phyloP scores from a whole-genome alignment of 2,797 vertebrate genomes.

The Sandelia bainsii region DNA sequence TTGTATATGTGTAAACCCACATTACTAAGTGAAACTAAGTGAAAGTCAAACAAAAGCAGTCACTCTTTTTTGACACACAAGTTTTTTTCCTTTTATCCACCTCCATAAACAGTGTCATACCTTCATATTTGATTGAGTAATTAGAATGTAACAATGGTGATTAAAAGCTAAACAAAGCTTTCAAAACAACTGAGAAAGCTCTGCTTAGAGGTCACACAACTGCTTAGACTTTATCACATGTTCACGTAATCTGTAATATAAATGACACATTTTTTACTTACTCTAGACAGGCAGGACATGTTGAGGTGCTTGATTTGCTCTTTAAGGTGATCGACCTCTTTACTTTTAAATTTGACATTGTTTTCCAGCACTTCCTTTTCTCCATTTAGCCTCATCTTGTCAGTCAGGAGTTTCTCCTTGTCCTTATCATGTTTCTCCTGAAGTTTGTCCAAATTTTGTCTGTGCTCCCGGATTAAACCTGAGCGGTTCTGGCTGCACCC shows the following conservation, averaged over 20 bases:
- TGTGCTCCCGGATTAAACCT: constrained; percentile 51
- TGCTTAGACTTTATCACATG: neutral
- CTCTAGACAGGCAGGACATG: constrained; percentile 59
- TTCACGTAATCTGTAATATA: neutral
- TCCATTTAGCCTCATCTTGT: constrained; percentile 68
- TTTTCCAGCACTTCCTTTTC: constrained; percentile 57
- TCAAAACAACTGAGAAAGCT: too few species aligned
- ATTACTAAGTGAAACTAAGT: neutral
- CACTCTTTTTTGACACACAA: neutral
- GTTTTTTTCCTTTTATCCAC: neutral
- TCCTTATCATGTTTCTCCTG: constrained; percentile 71
- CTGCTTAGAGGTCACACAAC: too few species aligned
- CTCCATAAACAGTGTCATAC: neutral
- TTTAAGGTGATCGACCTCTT: constrained; percentile 61
- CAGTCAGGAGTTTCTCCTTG: constrained; percentile 72
- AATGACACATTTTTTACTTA: constrained; percentile 31
- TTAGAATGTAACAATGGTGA: neutral
- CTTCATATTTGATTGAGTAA: neutral
- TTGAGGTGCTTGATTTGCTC: constrained; percentile 68
- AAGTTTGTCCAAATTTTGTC: constrained; percentile 24
- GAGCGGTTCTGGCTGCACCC: constrained; percentile 78
- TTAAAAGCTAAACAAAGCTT: too few species aligned
- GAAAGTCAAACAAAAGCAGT: neutral
- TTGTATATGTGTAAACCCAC: neutral
- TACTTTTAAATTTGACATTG: constrained; percentile 66